A percentile compares a stretch with the other conserved stretches of the same genome.
Evolutionary conservation across 2,797 vertebrate species (phyloP).

Genomic region (Neopelma chrysocephalum): DNA sequence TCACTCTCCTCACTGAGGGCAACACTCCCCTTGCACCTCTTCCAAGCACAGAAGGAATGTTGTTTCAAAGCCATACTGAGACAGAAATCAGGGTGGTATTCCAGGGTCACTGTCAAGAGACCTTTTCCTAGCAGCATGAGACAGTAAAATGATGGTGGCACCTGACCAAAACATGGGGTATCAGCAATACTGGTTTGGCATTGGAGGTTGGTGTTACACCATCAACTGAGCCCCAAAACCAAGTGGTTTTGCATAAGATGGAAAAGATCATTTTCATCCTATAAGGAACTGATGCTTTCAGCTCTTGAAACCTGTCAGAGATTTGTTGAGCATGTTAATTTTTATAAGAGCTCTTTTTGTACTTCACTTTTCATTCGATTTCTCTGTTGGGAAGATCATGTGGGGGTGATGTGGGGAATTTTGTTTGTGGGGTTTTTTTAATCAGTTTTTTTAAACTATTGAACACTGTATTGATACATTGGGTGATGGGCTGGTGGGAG

Average conservation of each 20-base stretch:
- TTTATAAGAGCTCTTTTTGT: neutral
- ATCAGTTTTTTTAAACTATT: neutral
- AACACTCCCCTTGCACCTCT: neutral
- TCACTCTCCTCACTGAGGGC: conserved; percentile 64
- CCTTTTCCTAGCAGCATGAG: neutral
- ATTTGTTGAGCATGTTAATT: neutral
- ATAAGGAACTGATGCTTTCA: neutral
- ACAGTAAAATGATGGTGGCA: neutral
- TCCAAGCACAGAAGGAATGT: neutral
- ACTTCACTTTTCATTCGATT: neutral
- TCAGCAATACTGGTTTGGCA: neutral
- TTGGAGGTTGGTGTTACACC: neutral
- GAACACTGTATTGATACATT: neutral
- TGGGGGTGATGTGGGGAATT: neutral
- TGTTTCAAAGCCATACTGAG: conserved; percentile 42
- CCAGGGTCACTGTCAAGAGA: neutral
- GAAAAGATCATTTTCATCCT: neutral
- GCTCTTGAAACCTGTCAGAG: neutral
- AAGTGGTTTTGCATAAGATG: neutral
- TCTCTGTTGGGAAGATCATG: neutral
- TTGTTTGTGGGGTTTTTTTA: neutral
- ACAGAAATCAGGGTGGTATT: neutral
- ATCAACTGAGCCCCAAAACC: neutral
- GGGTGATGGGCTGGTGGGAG: neutral
- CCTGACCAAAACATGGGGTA: neutral